Conservation (phyloP, 2,113 vertebrate genomes). For the Anoplopoma fimbria region DNA sequence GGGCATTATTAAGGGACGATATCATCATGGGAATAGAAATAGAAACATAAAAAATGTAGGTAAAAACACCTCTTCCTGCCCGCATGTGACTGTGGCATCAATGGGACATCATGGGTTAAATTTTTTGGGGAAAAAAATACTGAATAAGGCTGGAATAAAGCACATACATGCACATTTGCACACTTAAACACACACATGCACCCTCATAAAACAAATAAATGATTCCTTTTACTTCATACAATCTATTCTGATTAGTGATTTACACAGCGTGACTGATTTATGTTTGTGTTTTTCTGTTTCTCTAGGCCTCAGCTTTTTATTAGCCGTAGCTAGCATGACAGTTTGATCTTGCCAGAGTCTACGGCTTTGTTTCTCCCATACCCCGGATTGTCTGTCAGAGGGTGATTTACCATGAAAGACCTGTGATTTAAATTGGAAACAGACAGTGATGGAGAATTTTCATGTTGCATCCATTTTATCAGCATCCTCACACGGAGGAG, state of each 20-base stretch:
- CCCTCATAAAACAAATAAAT: not conserved
- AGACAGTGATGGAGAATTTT: conserved; percentile 11
- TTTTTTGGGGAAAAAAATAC: no score
- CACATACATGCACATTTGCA: not conserved
- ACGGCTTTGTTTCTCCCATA: not conserved
- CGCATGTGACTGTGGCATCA: no score
- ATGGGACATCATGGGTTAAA: no score
- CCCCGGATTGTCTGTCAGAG: not conserved
- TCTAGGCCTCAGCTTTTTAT: conserved; percentile 12
- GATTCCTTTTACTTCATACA: not conserved
- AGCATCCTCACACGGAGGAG: not conserved
- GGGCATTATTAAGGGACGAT: not conserved
- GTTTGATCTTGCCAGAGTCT: conserved; percentile 30
- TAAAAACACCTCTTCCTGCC: no score
- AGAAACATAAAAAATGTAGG: not conserved
- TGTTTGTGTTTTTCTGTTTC: not conserved
- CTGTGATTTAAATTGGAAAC: conserved; percentile 8
- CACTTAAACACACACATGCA: not conserved
- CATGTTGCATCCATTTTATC: conserved; percentile 5
- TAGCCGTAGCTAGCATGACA: not conserved
- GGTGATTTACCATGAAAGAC: conserved; percentile 13
- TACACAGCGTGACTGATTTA: conserved; percentile 2
- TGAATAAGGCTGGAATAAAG: not conserved
- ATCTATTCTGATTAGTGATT: not conserved
- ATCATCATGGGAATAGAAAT: not conserved